Conservation (phyloP, 2,888 invertebrate species). For the Xanthorhoe designata region DNA sequence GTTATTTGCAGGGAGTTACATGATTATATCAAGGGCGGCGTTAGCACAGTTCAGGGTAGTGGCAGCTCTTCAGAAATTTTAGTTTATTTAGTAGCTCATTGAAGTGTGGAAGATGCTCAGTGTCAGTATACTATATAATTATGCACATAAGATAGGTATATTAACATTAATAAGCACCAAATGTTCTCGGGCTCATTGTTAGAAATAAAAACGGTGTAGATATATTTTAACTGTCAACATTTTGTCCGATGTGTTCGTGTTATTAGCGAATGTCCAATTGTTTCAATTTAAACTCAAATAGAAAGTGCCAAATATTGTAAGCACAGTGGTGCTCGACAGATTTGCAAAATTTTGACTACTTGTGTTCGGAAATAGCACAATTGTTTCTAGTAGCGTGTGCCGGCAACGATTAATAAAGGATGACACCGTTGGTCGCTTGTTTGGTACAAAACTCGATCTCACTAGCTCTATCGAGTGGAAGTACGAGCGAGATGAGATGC, state of each 20-base stretch:
- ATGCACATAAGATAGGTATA: conserved; percentile 55
- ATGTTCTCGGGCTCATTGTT: conserved; percentile 46
- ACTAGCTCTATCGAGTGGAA: conserved; percentile 21
- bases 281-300: conserved; percentile 63
- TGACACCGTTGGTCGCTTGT: conserved; percentile 56
- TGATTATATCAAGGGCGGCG: conserved; percentile 45
- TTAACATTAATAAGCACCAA: conserved; percentile 14
- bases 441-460: conserved; percentile 48
- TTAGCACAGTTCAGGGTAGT: conserved; percentile 48
- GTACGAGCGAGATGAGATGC: conserved; percentile 31
- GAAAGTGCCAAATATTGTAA: conserved; percentile 82
- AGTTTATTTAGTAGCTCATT: conserved; percentile 32
- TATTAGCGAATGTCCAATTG: conserved; percentile 59
- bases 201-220: conserved; percentile 59
- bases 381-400: conserved; percentile 66
- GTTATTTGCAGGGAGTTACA: conserved; percentile 38
- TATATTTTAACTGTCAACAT: conserved; percentile 49
- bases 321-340: conserved; percentile 82
- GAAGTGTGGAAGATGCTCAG: conserved; percentile 49
- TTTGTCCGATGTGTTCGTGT: conserved; percentile 57
- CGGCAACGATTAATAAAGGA: conserved; percentile 52
- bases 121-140: conserved; percentile 39
- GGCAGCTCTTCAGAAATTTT: conserved; percentile 47
- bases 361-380: conserved; percentile 71
- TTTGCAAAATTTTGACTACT: conserved; percentile 78